These are phyloP conservation scores for Taenaris catops DNA, from an alignment of 2,888 invertebrate species.

Conservation along the genomic window DNA sequence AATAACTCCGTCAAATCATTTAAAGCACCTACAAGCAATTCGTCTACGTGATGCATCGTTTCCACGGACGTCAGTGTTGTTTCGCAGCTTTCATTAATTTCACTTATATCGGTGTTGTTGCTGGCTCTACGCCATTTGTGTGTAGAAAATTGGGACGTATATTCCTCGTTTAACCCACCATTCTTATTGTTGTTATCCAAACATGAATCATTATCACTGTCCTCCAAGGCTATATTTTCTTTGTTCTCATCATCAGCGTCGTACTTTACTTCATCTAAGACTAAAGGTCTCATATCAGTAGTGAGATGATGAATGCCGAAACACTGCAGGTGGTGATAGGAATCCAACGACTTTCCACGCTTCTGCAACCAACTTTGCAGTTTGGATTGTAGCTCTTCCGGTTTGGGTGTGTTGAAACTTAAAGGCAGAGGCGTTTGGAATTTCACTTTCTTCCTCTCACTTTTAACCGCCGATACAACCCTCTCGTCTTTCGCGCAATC, in stretches of 20 bases:
- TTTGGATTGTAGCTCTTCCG: conserved; percentile 55
- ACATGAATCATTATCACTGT: conserved; percentile 59
- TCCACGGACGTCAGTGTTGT: conserved; percentile 40
- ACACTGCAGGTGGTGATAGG: conserved; percentile 76
- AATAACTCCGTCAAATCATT: conserved; percentile 72
- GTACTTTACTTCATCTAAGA: conserved; percentile 26
- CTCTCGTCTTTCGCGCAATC: conserved; percentile 39
- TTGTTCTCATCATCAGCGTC: conserved; percentile 68
- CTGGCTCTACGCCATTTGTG: conserved; percentile 54
- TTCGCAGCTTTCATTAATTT: conserved; percentile 45
- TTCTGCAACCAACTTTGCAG: conserved; percentile 74
- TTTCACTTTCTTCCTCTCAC: conserved; percentile 61
- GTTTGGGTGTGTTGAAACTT: conserved; percentile 54
- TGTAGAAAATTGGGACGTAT: conserved; percentile 23
- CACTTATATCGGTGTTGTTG: conserved; percentile 41
- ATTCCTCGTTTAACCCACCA: conserved; percentile 25
- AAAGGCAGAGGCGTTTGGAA: conserved; percentile 51
- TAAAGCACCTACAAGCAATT: conserved; percentile 64
- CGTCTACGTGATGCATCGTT: conserved; percentile 32
- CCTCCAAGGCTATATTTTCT: conserved; percentile 67
- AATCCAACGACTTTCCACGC: conserved; percentile 63
- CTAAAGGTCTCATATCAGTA: conserved; percentile 28
- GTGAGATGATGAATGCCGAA: conserved; percentile 61
- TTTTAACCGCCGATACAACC: conserved; percentile 55
- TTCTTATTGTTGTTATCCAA: conserved; percentile 42